Base-by-base conservation (phyloP, 2,797 vertebrate genomes). In the Acanthornis magna region DNA sequence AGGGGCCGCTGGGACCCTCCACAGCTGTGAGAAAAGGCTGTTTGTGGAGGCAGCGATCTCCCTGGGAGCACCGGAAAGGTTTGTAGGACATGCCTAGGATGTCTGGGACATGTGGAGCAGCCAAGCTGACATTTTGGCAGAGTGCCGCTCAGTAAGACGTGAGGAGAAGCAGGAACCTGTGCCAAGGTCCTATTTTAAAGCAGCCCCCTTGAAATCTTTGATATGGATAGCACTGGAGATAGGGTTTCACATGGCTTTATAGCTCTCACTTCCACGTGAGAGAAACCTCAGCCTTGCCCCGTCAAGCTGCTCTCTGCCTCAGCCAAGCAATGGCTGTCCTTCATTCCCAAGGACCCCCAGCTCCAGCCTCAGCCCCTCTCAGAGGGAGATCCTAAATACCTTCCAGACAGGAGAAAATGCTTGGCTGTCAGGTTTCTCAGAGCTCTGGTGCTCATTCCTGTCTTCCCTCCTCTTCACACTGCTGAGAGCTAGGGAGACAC, bases 121-220 rank as follows among this genome's bases (percentile, higher is more conserved):
- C 85, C 89, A 88, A 84, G 76, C 53, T 89, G 82, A 88, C 51
- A 78, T 75, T 83, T 70, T 94, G 87, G 93, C 93, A 80, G 30
- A 34, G 43, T 27, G 61, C 79, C 19, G 0, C 61, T 88, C 36
- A 60, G 62, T 88, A 84, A 91, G 89, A 96, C 11, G 16, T 94
- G 91, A 92, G 78, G 38, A 93, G 85, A 72, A 96, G 66, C 68
- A 75, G 66, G 66, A 92, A 88, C 75, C 43, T 8, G 3, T 84
- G 92, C 95, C 91, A 94, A 94, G 54, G 62, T 81, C 82, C 66
- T 81, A 75, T 95, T 96, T 95, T 93, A 93, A 91, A 94, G 79
- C 65, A 93, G 43, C 30, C 40, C 45, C 83, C 67, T 88, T 42
- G 58, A 92, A 83, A 55, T 43, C 66, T 95, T 93, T 93, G 93